Percentiles rank a stretch among this genome's conserved stretches.
Evolutionary conservation across 2,888 invertebrate genomes (phyloP).

Genomic region (Chrysolina haemoptera): DNA sequence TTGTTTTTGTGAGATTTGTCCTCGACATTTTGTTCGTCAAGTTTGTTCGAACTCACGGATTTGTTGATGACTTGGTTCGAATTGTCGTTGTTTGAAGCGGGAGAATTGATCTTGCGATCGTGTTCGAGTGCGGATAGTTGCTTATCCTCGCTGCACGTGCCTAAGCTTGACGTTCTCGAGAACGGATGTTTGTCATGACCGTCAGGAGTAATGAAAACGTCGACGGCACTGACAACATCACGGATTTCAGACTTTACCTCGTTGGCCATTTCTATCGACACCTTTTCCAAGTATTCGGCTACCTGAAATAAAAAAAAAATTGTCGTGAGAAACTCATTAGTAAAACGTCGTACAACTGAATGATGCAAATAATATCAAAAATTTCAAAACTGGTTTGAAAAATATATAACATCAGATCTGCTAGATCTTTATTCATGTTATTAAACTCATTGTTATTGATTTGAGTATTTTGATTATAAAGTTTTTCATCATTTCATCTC

Average conservation of each 20-base stretch:
- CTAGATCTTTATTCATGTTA: too few species aligned
- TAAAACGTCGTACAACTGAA: too few species aligned
- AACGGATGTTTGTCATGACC: slow-evolving; percentile 62
- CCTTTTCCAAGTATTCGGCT: slow-evolving; percentile 84
- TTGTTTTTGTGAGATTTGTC: slow-evolving; percentile 70
- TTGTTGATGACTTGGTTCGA: slow-evolving; percentile 69
- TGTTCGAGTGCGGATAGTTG: slow-evolving; percentile 55
- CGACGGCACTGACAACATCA: slow-evolving; percentile 82
- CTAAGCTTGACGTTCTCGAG: slow-evolving; percentile 62
- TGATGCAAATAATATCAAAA: too few species aligned
- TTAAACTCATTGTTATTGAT: too few species aligned
- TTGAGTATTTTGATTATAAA: too few species aligned
- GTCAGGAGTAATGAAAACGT: slow-evolving; percentile 71
- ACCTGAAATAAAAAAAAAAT: slow-evolving; percentile 65
- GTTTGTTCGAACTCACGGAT: slow-evolving; percentile 73
- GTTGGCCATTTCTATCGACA: slow-evolving; percentile 84
- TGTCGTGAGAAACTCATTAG: neutral
- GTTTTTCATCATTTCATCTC: too few species aligned
- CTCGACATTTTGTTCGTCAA: slow-evolving; percentile 72
- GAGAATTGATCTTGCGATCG: slow-evolving; percentile 57
- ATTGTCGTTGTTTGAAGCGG: slow-evolving; percentile 66
- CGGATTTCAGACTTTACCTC: slow-evolving; percentile 85
- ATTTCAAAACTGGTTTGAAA: too few species aligned
- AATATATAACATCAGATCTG: too few species aligned
- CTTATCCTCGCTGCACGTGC: slow-evolving; percentile 58